Evolutionary conservation across 2,888 invertebrate species (phyloP).

Genomic region (Tenthredo mesomela): DNA sequence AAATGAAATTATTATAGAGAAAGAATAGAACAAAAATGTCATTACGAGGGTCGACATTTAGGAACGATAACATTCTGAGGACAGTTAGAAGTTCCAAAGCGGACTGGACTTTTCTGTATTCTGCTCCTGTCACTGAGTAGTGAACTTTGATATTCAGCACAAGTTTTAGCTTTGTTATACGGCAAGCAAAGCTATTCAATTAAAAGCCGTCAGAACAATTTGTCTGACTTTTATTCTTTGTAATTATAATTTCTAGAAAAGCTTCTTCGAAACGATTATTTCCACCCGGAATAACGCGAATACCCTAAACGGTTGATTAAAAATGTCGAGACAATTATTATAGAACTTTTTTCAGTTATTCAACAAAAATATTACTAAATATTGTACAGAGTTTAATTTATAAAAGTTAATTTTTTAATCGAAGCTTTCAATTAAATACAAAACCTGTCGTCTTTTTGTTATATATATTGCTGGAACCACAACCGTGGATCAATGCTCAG

Average conservation of each 20-base stretch:
- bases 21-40: too few species aligned
- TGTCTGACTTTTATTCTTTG: background rate
- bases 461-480: background rate
- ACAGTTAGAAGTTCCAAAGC: too few species aligned
- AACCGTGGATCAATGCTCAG: constrained; percentile 6
- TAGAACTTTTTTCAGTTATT: background rate
- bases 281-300: background rate
- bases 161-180: too few species aligned
- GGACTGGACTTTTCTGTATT: too few species aligned
- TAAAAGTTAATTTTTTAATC: background rate
- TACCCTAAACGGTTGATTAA: background rate
- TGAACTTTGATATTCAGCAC: too few species aligned
- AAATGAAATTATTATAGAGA: background rate
- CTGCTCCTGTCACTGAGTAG: too few species aligned
- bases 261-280: background rate
- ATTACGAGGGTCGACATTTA: too few species aligned
- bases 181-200: too few species aligned
- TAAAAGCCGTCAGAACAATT: too few species aligned
- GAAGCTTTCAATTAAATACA: background rate
- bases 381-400: background rate
- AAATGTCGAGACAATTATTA: background rate
- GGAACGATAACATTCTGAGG: too few species aligned
- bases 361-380: background rate
- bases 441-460: background rate
- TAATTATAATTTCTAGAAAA: background rate